Evolutionary conservation across 2,797 vertebrate species (phyloP).

Genomic region (Crossoptilon crossoptilon): DNA sequence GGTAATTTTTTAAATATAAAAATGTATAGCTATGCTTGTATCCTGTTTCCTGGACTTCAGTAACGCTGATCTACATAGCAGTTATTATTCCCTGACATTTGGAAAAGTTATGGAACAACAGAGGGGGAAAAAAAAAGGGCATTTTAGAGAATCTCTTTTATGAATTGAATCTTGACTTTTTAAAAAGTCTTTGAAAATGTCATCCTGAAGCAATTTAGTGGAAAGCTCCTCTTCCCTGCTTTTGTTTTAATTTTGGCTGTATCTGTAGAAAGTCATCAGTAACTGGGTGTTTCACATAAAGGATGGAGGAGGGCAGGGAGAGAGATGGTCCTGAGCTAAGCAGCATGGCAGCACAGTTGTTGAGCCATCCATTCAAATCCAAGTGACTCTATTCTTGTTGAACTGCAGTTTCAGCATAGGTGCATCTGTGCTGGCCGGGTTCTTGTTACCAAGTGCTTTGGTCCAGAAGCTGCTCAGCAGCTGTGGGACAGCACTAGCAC

Average conservation of each 20-base stretch:
- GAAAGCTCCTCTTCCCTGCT: not conserved
- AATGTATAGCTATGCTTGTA: not conserved
- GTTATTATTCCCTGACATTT: conserved; percentile 40
- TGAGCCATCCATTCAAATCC: not conserved
- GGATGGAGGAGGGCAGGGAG: not conserved
- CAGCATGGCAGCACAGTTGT: accelerated
- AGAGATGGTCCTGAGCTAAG: not conserved
- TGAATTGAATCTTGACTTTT: no score
- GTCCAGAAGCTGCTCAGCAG: not conserved
- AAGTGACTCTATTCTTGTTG: not conserved
- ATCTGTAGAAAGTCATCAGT: not conserved
- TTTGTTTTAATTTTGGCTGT: not conserved
- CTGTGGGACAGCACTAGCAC: not conserved
- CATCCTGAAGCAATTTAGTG: not conserved
- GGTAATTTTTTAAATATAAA: not conserved
- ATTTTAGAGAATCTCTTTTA: no score
- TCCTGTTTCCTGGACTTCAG: not conserved
- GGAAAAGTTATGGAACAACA: conserved; percentile 22
- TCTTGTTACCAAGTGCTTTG: accelerated
- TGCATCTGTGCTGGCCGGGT: accelerated
- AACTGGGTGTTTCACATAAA: accelerated
- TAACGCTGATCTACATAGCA: not conserved
- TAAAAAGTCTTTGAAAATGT: conserved; percentile 23
- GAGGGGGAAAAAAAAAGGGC: not conserved
- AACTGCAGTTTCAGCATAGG: not conserved